Conservation (phyloP, 1,140 invertebrate genomes). For the Theocolax elegans region DNA sequence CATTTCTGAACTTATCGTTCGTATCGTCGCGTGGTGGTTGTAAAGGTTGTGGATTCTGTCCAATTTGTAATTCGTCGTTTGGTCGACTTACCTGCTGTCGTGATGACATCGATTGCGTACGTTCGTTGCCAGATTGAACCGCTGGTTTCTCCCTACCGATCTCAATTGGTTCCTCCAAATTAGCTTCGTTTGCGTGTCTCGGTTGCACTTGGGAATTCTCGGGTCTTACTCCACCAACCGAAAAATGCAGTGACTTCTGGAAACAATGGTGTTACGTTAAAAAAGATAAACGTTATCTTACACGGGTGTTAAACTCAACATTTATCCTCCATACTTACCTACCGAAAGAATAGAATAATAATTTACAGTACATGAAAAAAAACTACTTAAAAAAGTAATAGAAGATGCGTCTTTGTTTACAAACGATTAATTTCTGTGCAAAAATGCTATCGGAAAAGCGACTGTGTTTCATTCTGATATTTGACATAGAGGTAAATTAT, state of each 20-base stretch:
- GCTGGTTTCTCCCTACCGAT: conserved; percentile 1
- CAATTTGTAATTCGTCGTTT: conserved; percentile 46
- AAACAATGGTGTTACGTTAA: conserved; percentile 23
- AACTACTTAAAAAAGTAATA: no score
- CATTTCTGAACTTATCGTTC: conserved; percentile 16
- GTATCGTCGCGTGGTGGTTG: conserved; percentile 48
- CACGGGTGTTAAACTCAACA: background rate
- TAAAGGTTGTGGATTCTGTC: conserved; percentile 51
- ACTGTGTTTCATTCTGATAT: no score
- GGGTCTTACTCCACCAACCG: background rate
- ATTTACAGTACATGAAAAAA: background rate
- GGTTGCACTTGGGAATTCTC: conserved; percentile 15
- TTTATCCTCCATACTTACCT: background rate
- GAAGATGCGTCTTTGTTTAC: background rate
- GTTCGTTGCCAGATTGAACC: conserved; percentile 15
- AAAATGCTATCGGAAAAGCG: background rate
- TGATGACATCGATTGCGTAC: conserved; percentile 45
- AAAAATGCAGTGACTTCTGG: conserved; percentile 44
- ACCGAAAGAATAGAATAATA: background rate
- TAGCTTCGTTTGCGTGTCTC: conserved; percentile 5
- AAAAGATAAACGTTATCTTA: no score
- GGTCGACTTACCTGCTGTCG: conserved; percentile 63
- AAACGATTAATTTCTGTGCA: background rate
- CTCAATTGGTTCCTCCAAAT: conserved; percentile 23
- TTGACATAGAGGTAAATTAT: no score